phyloP scores from a whole-genome alignment of 2,888 invertebrate species.

The Drosophila prostipennis region DNA sequence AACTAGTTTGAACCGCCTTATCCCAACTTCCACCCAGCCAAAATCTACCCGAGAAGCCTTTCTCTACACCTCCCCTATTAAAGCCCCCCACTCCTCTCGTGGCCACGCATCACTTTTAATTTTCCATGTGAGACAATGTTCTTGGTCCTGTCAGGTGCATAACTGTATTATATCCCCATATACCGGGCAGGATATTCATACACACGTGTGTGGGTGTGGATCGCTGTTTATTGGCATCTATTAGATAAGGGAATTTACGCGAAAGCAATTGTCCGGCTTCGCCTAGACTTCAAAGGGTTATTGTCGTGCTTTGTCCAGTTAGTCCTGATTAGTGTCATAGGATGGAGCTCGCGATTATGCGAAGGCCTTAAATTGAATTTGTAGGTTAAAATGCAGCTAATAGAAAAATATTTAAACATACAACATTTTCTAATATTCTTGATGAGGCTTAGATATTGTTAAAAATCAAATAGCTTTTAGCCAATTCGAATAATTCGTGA shows the following conservation, averaged over 20 bases:
- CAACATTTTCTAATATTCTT: too few species aligned
- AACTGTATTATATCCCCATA: conserved; percentile 56
- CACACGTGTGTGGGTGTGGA: conserved; percentile 3
- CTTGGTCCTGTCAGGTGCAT: conserved; percentile 65
- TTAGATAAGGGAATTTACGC: conserved; percentile 77
- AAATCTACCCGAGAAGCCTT: conserved; percentile 15
- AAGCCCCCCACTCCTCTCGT: background rate
- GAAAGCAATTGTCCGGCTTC: conserved; percentile 54
- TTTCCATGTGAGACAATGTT: conserved; percentile 64
- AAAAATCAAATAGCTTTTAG: too few species aligned
- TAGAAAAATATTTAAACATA: background rate
- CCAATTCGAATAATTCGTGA: too few species aligned
- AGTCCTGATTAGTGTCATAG: conserved; percentile 31
- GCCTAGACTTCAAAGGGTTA: conserved; percentile 37
- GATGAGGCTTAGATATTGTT: too few species aligned
- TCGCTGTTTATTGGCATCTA: conserved; percentile 72
- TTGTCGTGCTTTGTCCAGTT: conserved; percentile 35
- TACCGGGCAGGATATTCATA: conserved; percentile 4
- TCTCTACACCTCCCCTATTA: background rate
- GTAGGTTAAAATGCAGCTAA: too few species aligned
- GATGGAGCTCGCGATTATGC: conserved; percentile 6
- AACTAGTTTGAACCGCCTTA: conserved; percentile 62
- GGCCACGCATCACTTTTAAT: conserved; percentile 72
- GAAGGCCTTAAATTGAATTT: background rate
- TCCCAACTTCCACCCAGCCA: background rate